Evolutionary conservation across 1,140 invertebrate species (phyloP).

Genomic region (Lamellibrachia luymesi): DNA sequence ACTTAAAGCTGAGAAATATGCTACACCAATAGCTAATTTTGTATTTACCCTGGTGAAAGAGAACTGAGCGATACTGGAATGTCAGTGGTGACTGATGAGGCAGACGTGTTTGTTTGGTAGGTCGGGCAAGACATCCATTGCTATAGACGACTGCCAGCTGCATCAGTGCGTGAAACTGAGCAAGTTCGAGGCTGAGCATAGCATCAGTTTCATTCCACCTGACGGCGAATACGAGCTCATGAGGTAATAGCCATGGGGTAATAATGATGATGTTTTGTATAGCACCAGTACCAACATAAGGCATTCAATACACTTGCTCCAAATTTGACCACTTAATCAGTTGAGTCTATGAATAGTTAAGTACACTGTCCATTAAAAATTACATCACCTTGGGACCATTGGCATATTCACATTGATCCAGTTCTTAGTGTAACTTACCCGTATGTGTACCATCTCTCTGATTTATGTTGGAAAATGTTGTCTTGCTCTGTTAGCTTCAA

Average conservation of each 20-base stretch:
- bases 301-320: no score
- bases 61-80: background rate
- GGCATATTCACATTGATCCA: no score
- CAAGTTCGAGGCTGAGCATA: conserved; percentile 99
- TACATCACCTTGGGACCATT: no score
- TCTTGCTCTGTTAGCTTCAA: background rate
- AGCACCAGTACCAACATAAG: no score
- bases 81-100: background rate
- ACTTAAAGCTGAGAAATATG: background rate
- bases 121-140: conserved; percentile 69
- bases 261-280: no score
- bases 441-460: no score
- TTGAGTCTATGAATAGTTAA: background rate
- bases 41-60: background rate
- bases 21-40: background rate
- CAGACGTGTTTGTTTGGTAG: conserved; percentile 9
- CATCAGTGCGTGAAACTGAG: conserved; percentile 99
- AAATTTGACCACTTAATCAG: no score
- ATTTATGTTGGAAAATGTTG: no score
- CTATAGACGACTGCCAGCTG: conserved; percentile 99
- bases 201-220: conserved; percentile 99
- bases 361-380: no score
- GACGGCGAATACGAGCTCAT: conserved; percentile 99
- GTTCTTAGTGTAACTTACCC: no score
- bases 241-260: conserved; percentile 66